phyloP scores from a whole-genome alignment of 2,113 vertebrate genomes.

The Cryptotis parvus region DNA sequence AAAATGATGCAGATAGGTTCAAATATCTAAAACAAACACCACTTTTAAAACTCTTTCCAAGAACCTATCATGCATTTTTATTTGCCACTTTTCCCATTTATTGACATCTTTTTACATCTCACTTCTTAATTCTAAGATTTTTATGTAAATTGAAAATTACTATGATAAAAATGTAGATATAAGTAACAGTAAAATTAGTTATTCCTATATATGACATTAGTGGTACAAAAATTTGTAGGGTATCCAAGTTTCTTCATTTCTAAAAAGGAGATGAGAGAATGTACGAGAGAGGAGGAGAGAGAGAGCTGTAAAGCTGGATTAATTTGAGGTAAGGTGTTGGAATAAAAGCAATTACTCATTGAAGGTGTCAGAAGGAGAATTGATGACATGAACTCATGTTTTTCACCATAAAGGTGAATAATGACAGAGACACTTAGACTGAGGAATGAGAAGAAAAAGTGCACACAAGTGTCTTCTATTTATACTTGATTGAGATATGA shows the following conservation, averaged over 20 bases:
- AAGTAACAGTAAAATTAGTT: neutral
- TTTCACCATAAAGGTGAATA: constrained; percentile 46
- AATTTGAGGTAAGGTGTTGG: neutral
- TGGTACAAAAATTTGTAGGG: neutral
- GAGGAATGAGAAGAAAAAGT: constrained; percentile 12
- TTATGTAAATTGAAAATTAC: neutral
- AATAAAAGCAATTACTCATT: constrained; percentile 61
- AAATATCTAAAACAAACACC: neutral
- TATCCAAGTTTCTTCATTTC: neutral
- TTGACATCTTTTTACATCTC: neutral
- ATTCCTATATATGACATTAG: neutral
- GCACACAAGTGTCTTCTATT: constrained; percentile 16
- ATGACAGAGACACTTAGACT: constrained; percentile 50
- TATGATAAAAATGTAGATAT: neutral
- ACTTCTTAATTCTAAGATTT: neutral
- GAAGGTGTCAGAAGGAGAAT: constrained; percentile 49
- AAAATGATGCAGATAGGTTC: neutral
- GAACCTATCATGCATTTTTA: neutral
- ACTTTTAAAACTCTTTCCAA: constrained; percentile 3
- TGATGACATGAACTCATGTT: constrained; percentile 50
- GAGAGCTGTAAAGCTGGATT: neutral
- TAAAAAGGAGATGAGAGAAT: neutral
- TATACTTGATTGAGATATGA: constrained; percentile 65
- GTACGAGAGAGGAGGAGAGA: neutral
- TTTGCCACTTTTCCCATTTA: neutral